Evolutionary conservation across 2,113 vertebrate species (phyloP).

Genomic region (Paramisgurnus dabryanus): DNA sequence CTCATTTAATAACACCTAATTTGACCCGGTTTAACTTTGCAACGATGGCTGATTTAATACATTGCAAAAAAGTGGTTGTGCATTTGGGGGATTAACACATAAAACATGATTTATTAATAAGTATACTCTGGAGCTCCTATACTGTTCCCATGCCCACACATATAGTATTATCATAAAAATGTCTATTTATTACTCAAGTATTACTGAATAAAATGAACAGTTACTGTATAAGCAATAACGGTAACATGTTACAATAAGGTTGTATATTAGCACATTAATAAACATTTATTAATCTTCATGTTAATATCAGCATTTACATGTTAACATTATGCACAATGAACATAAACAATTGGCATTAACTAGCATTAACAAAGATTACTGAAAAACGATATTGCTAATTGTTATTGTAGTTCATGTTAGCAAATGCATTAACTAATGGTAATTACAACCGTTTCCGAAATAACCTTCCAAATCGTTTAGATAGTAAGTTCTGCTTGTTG

Average conservation of each 20-base stretch:
- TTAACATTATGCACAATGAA: too few relatives aligned
- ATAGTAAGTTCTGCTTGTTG: background rate
- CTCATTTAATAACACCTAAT: background rate
- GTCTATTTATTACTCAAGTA: background rate
- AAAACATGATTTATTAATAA: slow-evolving; percentile 5
- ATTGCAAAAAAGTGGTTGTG: background rate
- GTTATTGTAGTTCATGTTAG: too few relatives aligned
- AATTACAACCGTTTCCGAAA: too few relatives aligned
- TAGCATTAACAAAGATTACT: too few relatives aligned
- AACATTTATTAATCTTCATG: too few relatives aligned
- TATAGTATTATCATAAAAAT: background rate
- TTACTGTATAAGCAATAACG: background rate
- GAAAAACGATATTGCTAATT: too few relatives aligned
- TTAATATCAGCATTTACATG: too few relatives aligned
- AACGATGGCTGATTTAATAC: background rate
- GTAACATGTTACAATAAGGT: too few relatives aligned
- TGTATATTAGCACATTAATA: too few relatives aligned
- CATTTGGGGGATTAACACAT: slow-evolving; percentile 5
- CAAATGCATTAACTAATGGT: too few relatives aligned
- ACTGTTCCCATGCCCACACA: background rate
- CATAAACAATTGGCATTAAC: too few relatives aligned
- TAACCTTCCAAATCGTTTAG: background rate
- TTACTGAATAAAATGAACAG: background rate
- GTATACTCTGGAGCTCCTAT: slow-evolving; percentile 4
- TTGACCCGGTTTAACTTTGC: slow-evolving; percentile 7